phyloP scores from a whole-genome alignment of 2,113 vertebrate genomes.

The Entomyzon cyanotis region DNA sequence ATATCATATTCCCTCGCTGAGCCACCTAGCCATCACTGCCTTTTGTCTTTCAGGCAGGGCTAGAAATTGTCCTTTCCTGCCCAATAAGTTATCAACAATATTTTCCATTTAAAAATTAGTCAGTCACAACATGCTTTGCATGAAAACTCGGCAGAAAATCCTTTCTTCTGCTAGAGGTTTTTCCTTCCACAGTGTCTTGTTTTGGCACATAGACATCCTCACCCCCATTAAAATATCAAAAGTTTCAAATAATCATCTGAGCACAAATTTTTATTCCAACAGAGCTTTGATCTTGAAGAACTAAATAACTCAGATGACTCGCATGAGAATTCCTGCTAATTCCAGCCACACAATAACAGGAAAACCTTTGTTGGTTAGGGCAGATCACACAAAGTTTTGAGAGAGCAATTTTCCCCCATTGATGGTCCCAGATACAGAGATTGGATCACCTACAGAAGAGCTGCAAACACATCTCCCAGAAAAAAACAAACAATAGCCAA shows the following conservation, averaged over 20 bases:
- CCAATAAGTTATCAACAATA: not conserved
- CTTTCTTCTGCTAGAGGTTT: not conserved
- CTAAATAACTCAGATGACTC: not conserved
- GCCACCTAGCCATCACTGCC: not conserved
- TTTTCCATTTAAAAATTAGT: slow-evolving; percentile 7
- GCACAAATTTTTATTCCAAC: not conserved
- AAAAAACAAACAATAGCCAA: not conserved
- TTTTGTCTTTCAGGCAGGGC: not conserved
- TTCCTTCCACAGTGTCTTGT: not conserved
- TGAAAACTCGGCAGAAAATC: not conserved
- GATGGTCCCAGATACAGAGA: not conserved
- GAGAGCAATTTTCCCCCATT: not conserved
- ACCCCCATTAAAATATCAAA: not conserved
- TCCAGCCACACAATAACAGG: not conserved
- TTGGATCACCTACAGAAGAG: not conserved
- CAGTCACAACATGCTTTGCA: not conserved
- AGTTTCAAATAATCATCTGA: not conserved
- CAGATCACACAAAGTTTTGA: not conserved
- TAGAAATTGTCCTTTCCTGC: not conserved
- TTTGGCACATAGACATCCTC: not conserved
- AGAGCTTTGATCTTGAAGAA: not conserved
- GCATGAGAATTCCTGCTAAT: not conserved
- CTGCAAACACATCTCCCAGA: not conserved
- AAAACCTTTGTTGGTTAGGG: not conserved
- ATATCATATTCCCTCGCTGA: not conserved